phyloP scores from a whole-genome alignment of 2,888 invertebrate species.

The Megamerina dolium region DNA sequence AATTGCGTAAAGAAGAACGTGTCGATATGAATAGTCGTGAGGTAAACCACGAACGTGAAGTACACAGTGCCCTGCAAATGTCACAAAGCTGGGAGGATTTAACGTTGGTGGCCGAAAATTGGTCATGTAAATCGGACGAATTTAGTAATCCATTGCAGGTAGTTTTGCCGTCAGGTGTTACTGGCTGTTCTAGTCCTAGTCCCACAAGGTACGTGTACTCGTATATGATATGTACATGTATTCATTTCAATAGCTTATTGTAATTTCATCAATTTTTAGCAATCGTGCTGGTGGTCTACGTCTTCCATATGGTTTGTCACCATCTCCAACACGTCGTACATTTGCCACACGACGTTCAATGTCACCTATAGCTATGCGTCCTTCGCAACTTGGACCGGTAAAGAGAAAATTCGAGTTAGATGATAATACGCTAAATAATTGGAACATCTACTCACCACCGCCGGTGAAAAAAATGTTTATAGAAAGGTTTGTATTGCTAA shows the following conservation, averaged over 20 bases:
- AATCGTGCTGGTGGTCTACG: slow-evolving; percentile 44
- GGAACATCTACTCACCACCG: slow-evolving; percentile 46
- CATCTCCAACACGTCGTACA: slow-evolving; percentile 78
- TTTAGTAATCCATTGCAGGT: slow-evolving; percentile 51
- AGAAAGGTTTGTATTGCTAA: slow-evolving; percentile 35
- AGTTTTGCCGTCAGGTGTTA: slow-evolving; percentile 48
- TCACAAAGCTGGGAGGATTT: slow-evolving; percentile 93
- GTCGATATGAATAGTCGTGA: slow-evolving; percentile 79
- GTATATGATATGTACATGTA: neutral
- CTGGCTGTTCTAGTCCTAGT: slow-evolving; percentile 57
- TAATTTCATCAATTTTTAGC: slow-evolving; percentile 14
- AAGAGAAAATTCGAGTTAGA: slow-evolving; percentile 51
- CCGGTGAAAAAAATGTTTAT: slow-evolving; percentile 48
- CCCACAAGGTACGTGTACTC: slow-evolving; percentile 51
- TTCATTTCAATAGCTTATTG: neutral
- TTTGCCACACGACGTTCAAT: slow-evolving; percentile 78
- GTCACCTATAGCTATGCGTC: slow-evolving; percentile 80
- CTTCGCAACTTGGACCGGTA: slow-evolving; percentile 66
- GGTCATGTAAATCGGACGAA: slow-evolving; percentile 56
- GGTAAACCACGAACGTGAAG: slow-evolving; percentile 85
- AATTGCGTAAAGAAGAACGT: slow-evolving; percentile 82
- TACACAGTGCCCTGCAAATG: slow-evolving; percentile 88
- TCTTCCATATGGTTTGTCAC: slow-evolving; percentile 59
- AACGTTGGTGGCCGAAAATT: slow-evolving; percentile 61
- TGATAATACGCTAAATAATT: slow-evolving; percentile 39